Base-by-base conservation (phyloP, 2,888 invertebrate genomes). In the Anagyrus pseudococci region DNA sequence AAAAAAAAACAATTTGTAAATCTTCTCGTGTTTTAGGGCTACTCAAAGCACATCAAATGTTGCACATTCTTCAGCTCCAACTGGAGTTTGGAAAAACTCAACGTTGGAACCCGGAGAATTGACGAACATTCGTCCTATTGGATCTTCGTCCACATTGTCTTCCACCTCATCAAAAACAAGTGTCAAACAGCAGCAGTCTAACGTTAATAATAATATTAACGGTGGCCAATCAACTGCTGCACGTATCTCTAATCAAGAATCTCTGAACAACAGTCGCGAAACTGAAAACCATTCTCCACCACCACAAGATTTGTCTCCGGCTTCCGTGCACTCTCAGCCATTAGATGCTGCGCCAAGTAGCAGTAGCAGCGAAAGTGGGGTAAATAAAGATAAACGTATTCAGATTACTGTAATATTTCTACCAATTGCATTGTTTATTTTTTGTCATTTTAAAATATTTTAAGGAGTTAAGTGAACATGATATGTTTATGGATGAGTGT, bases 391-490 rank as follows among this genome's bases (percentile, higher is more conserved):
- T n/a, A n/a, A n/a, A n/a, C 46, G 7, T 15, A 43, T 6, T 43
- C 10, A 43, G 4, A 15, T 43, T 17, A 43, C n/a, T 43, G 4
- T 43, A 10, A n/a, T 43, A 43, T 43, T 10, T 43, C 8, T 43
- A 33, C 33, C 13, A 33, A 33, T 33, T 33, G 33, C n/a, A n/a
- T 48, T 50, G 44, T 48, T 44, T 54, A 50, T 1, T 15, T 44
- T 44, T 53, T 19, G 19, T 43, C 10, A 44, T 46, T 40, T 54
- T 58, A n/a, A n/a, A 54, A 53, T 48, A 82, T 81, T 83, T 78
- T 83, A 68, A 85, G 84, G 85, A 85, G 74, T 71, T 84, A 41
- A 88, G 87, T 72, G 89, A 89, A 72, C 81, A 87, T n/a, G 89
- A 88, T 72, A 86, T 85, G 61, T 86, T 85, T 67, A 82, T 87